A percentile compares a stretch with the other conserved stretches of the same genome.
These are phyloP conservation scores for Drosophila lini DNA, from an alignment of 1,140 invertebrate genomes.

Conservation along the genomic window DNA sequence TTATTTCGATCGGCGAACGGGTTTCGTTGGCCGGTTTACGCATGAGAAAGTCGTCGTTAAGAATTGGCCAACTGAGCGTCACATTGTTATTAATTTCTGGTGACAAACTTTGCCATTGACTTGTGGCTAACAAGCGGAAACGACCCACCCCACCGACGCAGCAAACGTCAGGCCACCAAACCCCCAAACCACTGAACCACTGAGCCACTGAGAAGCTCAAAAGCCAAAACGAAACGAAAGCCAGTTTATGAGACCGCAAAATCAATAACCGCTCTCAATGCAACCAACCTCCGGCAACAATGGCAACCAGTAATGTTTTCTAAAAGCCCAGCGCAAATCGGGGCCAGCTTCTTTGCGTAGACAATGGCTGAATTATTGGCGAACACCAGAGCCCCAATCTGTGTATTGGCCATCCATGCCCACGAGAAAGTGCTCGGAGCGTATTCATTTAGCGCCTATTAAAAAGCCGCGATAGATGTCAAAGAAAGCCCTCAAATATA, in stretches of 20 bases:
- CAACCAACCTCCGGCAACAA: slow-evolving; percentile 44
- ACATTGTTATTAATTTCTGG: slow-evolving; percentile 81
- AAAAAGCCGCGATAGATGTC: slow-evolving; percentile 43
- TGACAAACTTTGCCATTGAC: slow-evolving; percentile 79
- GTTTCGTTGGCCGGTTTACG: slow-evolving; percentile 62
- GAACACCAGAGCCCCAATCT: neutral
- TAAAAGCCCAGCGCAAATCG: slow-evolving; percentile 34
- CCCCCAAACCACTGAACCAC: slow-evolving; percentile 48
- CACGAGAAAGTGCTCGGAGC: slow-evolving; percentile 63
- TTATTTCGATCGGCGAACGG: slow-evolving; percentile 55
- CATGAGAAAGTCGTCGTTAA: slow-evolving; percentile 68
- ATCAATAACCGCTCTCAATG: slow-evolving; percentile 72
- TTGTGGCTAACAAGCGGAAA: slow-evolving; percentile 75
- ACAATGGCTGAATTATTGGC: slow-evolving; percentile 42
- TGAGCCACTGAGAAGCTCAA: slow-evolving; percentile 60
- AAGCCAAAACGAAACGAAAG: slow-evolving; percentile 72
- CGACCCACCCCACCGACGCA: slow-evolving; percentile 18
- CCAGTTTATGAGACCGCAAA: slow-evolving; percentile 73
- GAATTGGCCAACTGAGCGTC: slow-evolving; percentile 76
- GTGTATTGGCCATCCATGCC: slow-evolving; percentile 20
- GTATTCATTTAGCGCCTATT: slow-evolving; percentile 56
- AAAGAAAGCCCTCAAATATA: slow-evolving; percentile 53
- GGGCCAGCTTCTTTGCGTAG: slow-evolving; percentile 49
- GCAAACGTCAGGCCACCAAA: slow-evolving; percentile 14
- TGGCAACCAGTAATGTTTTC: slow-evolving; percentile 47